Base-by-base conservation (phyloP, 2,888 invertebrate genomes). In the Phragmatobia fuliginosa region DNA sequence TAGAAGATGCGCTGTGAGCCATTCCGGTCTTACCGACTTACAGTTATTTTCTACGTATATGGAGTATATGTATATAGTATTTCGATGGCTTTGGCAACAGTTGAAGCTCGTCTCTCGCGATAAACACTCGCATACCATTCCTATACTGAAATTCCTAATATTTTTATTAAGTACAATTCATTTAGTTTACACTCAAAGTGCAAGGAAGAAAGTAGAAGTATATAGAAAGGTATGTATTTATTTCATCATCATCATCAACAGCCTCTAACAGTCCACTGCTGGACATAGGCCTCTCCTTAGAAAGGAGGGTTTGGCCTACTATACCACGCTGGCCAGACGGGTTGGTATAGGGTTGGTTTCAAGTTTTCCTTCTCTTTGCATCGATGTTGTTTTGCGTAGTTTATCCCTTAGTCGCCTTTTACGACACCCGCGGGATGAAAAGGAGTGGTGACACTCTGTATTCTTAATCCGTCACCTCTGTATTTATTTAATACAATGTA, bases 11-110 rank as follows among this genome's bases (percentile, higher is more conserved):
- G 70, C 60, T 25, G 11, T 10, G 63, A 72, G 62, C 63, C 70
- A 77, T 81, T 75, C 76, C 74, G 79, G 75, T 75, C 72, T n/a
- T 71, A 74, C 65, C 45, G 60, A 61, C 76, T 75, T 61, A 76
- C 74, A 72, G 67, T 66, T 73, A 64, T 75, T 80, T 83, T 78
- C 79, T 83, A 82, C 81, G 45, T 16, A 45, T 21, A 75, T 78
- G 70, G 21, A 45, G 63, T 33, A 21, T 61, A 58, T 66, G 62
- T 71, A 78, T 79, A 74, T 79, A 81, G 80, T 80, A 83, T 82
- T 86, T 82, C 76, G 80, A 76, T 78, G 82, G 80, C 84, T 88
- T 87, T 87, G 87, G 85, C 87, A 86, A 88, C 91, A 92, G 91
- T 91, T 68, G 79, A 82, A 84, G 83, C 78, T 82, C 83, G 88